Conservation (phyloP, 2,113 vertebrate species). For the Ochotona curzoniae region DNA sequence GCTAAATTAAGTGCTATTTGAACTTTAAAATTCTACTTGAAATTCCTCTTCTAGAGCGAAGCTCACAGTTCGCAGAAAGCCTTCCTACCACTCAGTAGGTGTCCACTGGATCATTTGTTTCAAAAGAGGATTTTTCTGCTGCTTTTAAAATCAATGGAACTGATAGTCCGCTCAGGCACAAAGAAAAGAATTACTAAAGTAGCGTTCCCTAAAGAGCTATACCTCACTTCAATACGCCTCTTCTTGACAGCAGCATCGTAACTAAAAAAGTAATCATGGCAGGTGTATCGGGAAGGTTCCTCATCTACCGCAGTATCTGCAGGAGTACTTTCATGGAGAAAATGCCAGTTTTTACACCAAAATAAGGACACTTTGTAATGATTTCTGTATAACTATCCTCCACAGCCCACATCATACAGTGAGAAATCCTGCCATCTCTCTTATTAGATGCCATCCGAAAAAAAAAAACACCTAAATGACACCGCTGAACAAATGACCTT, state of each 20-base stretch:
- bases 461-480: slow-evolving; percentile 7
- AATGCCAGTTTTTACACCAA: background rate
- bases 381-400: background rate
- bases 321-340: background rate
- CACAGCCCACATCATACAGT: accelerated
- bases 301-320: background rate
- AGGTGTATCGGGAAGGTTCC: background rate
- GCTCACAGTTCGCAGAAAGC: background rate
- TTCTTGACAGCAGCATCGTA: background rate
- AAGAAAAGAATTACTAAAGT: slow-evolving; percentile 1
- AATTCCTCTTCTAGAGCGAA: background rate
- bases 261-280: background rate
- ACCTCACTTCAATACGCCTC: background rate
- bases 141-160: background rate
- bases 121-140: background rate
- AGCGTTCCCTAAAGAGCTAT: background rate
- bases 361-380: background rate
- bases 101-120: background rate
- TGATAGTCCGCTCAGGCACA: background rate
- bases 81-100: background rate
- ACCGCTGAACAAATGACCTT: background rate
- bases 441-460: background rate
- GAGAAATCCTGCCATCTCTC: background rate
- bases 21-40: slow-evolving; percentile 22
- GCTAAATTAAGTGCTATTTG: background rate